Conservation (phyloP, 1,140 invertebrate species). For the Dolichoris vasculosae region DNA sequence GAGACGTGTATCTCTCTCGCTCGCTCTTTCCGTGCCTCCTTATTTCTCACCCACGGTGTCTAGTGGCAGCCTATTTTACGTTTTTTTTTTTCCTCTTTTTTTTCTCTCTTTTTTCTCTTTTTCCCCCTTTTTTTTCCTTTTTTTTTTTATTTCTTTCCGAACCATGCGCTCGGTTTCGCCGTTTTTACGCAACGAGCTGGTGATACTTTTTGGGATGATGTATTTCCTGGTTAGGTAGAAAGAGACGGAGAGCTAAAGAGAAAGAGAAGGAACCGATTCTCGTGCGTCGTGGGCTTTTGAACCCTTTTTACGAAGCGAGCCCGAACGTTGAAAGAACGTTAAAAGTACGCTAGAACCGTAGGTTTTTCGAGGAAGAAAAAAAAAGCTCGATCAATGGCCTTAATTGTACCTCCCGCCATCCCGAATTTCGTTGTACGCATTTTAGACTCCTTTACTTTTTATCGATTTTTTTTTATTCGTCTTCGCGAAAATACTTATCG, state of each 20-base stretch:
- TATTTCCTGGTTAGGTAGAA: neutral
- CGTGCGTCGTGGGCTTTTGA: neutral
- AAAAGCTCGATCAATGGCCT: too few relatives aligned
- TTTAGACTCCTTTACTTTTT: too few relatives aligned
- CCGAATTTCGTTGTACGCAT: too few relatives aligned
- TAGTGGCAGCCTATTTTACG: neutral
- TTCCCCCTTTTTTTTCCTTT: neutral
- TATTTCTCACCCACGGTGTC: neutral
- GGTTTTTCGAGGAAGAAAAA: too few relatives aligned
- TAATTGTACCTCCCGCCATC: too few relatives aligned
- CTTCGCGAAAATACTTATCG: too few relatives aligned
- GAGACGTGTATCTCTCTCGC: conserved; percentile 2
- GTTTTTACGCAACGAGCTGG: too few relatives aligned
- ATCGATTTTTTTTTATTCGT: too few relatives aligned
- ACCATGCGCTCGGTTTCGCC: neutral
- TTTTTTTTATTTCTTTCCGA: neutral
- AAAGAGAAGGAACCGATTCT: too few relatives aligned
- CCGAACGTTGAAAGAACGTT: too few relatives aligned
- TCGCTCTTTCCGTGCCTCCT: neutral
- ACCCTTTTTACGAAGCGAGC: neutral
- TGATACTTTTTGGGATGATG: too few relatives aligned
- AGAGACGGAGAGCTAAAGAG: neutral
- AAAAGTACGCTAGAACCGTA: too few relatives aligned
- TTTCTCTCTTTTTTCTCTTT: neutral
- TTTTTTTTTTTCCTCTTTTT: neutral